Evolutionary conservation across 2,113 vertebrate species (phyloP).

Genomic region (Epinephelus lanceolatus): DNA sequence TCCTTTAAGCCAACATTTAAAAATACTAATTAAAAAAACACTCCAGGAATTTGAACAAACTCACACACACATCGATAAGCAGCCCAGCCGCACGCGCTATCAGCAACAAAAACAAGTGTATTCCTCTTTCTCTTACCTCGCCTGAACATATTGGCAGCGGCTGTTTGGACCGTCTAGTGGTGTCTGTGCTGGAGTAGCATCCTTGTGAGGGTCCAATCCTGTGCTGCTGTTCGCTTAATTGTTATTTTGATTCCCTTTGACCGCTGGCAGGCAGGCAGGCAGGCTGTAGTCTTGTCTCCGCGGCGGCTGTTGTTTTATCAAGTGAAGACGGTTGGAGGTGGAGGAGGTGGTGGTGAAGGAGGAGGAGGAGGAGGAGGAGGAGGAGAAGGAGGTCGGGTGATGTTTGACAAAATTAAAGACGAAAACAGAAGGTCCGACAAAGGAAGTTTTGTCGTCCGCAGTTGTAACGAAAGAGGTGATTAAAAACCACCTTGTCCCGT

Average conservation of each 20-base stretch:
- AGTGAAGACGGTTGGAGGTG: slow-evolving; percentile 39
- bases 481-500: slow-evolving; percentile 38
- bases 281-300: slow-evolving; percentile 41
- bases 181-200: slow-evolving; percentile 76
- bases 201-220: slow-evolving; percentile 54
- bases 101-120: slow-evolving; percentile 22
- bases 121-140: slow-evolving; percentile 72
- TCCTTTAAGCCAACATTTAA: neutral
- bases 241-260: slow-evolving; percentile 55
- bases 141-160: slow-evolving; percentile 80
- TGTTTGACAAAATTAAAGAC: slow-evolving; percentile 23
- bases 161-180: slow-evolving; percentile 69
- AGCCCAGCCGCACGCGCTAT: neutral
- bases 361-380: neutral
- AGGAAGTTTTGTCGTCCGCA: slow-evolving; percentile 53
- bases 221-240: slow-evolving; percentile 18
- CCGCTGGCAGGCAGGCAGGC: slow-evolving; percentile 29
- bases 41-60: slow-evolving; percentile 12
- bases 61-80: slow-evolving; percentile 5
- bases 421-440: slow-evolving; percentile 36
- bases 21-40: neutral
- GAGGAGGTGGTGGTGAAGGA: neutral
- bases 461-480: neutral
- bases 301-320: slow-evolving; percentile 35
- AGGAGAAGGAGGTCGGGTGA: neutral